These are phyloP conservation scores for Rostratula benghalensis DNA, from an alignment of 2,113 vertebrate genomes.

Conservation along the genomic window DNA sequence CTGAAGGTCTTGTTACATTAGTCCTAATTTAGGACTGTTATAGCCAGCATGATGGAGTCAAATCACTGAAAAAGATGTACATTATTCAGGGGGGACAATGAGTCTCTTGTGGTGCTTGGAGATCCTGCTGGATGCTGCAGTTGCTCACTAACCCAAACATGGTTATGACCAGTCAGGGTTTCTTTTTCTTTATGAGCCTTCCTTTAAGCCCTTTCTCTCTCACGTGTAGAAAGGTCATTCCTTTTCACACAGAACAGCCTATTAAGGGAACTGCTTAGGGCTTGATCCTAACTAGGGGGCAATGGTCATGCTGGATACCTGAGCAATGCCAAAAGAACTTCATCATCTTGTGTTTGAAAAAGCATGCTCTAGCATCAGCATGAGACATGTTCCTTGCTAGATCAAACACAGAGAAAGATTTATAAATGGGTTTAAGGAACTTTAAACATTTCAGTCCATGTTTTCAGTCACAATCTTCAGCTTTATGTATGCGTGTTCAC, in stretches of 20 bases:
- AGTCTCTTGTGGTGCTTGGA: neutral
- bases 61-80: neutral
- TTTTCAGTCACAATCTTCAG: neutral
- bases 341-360: neutral
- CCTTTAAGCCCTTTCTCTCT: neutral
- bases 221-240: neutral
- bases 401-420: neutral
- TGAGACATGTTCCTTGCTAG: neutral
- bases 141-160: neutral
- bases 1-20: neutral
- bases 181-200: neutral
- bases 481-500: neutral
- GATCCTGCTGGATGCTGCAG: neutral
- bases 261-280: neutral
- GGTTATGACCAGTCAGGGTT: neutral
- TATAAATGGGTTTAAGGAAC: neutral
- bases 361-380: neutral
- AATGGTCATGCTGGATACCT: neutral
- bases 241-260: neutral
- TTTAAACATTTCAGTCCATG: neutral
- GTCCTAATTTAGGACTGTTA: neutral
- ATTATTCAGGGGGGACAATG: neutral
- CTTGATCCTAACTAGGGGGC: neutral
- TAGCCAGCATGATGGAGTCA: neutral
- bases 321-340: neutral